phyloP scores from a whole-genome alignment of 2,888 invertebrate genomes.

The Dioctria rufipes region DNA sequence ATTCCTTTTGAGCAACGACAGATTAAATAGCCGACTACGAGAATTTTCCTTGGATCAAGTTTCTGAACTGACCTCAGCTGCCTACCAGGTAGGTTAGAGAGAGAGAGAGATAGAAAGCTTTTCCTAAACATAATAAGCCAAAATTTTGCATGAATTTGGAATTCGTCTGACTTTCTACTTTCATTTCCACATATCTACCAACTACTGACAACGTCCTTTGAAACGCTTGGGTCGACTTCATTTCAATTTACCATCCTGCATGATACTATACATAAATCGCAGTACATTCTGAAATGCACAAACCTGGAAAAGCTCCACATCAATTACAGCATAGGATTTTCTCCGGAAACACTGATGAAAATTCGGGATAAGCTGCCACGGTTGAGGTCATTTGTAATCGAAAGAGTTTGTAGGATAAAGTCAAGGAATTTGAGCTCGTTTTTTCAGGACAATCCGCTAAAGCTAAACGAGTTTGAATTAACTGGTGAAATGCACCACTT shows the following conservation, averaged over 20 bases:
- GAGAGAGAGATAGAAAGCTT: background rate
- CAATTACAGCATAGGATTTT: constrained; percentile 54
- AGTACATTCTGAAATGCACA: constrained; percentile 50
- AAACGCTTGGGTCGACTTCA: background rate
- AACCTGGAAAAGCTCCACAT: constrained; percentile 54
- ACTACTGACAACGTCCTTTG: background rate
- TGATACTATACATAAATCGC: background rate
- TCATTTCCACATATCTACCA: background rate
- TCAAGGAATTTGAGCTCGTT: constrained; percentile 52
- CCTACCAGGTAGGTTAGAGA: constrained; percentile 33
- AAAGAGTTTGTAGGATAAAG: constrained; percentile 52
- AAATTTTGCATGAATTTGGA: constrained; percentile 16
- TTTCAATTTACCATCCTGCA: constrained; percentile 8
- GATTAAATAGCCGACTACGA: constrained; percentile 50
- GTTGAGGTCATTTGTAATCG: constrained; percentile 52
- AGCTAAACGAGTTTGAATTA: constrained; percentile 49
- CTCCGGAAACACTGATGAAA: constrained; percentile 55
- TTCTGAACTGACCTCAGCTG: constrained; percentile 50
- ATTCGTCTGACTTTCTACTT: constrained; percentile 8
- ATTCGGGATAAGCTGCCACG: constrained; percentile 52
- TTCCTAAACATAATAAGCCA: background rate
- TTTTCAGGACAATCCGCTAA: constrained; percentile 45
- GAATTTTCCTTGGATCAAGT: constrained; percentile 53
- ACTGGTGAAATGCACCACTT: constrained; percentile 37
- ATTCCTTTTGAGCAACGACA: constrained; percentile 54